phyloP scores from a whole-genome alignment of 2,797 vertebrate species.

The Acrocephalus scirpaceus region DNA sequence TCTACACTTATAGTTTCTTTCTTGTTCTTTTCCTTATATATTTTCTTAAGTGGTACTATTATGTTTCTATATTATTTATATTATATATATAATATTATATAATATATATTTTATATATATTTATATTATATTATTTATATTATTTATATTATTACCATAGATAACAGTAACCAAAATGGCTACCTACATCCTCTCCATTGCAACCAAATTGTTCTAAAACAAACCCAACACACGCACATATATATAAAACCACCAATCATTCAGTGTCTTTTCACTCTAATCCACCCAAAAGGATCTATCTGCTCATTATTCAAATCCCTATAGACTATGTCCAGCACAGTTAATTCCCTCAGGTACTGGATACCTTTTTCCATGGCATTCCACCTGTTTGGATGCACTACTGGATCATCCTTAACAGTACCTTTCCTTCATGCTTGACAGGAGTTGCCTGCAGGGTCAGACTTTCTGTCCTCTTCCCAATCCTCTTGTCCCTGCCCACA shows the following conservation, averaged over 20 bases:
- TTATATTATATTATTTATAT: no score
- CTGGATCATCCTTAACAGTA: background rate
- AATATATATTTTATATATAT: no score
- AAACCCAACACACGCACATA: background rate
- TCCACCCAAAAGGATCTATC: background rate
- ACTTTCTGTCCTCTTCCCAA: background rate
- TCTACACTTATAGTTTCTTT: background rate
- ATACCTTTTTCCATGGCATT: background rate
- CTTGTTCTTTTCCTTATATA: background rate
- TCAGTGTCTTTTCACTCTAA: background rate
- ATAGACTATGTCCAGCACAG: background rate
- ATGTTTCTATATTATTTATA: background rate
- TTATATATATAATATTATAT: no score
- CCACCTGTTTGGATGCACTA: background rate
- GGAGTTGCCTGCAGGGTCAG: background rate
- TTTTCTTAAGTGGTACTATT: background rate
- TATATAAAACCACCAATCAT: background rate
- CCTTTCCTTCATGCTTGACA: background rate
- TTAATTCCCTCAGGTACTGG: background rate
- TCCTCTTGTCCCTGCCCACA: background rate
- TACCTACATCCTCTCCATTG: background rate
- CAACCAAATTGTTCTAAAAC: background rate
- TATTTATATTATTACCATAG: background rate
- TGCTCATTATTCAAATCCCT: background rate
- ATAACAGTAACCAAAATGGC: background rate